phyloP scores from a whole-genome alignment of 2,113 vertebrate genomes.

The Catagonus wagneri region DNA sequence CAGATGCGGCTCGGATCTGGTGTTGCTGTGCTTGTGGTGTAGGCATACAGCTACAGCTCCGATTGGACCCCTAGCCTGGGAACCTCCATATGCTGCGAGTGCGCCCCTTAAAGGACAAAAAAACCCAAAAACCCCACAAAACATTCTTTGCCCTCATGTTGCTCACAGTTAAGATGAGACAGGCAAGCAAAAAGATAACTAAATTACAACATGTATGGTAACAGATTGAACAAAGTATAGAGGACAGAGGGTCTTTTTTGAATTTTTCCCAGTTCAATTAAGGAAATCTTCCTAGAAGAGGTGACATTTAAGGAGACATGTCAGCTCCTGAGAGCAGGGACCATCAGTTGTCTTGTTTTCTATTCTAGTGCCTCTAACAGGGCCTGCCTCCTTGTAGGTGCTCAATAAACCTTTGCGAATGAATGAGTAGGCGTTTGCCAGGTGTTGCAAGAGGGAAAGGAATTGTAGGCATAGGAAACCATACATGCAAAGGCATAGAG shows the following conservation, averaged over 20 bases:
- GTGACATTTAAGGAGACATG: slow-evolving; percentile 13
- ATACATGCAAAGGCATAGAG: not conserved
- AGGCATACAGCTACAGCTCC: no score
- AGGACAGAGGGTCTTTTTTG: not conserved
- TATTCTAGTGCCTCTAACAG: not conserved
- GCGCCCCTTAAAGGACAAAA: no score
- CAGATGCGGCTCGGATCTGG: no score
- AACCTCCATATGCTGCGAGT: no score
- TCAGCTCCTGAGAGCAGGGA: not conserved
- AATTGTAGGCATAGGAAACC: slow-evolving; percentile 1
- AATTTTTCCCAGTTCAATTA: not conserved
- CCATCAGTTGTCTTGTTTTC: not conserved
- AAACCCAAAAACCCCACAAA: no score
- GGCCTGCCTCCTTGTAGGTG: not conserved
- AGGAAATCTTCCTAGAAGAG: slow-evolving; percentile 35
- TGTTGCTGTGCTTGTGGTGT: no score
- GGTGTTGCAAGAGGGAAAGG: not conserved
- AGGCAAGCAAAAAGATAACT: slow-evolving; percentile 31
- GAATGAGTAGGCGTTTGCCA: not conserved
- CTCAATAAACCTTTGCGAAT: not conserved
- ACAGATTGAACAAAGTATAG: slow-evolving; percentile 5
- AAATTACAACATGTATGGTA: not conserved
- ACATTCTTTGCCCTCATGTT: not conserved
- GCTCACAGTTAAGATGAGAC: slow-evolving; percentile 44
- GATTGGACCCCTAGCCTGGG: no score